Conservation (phyloP, 2,797 vertebrate species). For the Buceros bicornis region DNA sequence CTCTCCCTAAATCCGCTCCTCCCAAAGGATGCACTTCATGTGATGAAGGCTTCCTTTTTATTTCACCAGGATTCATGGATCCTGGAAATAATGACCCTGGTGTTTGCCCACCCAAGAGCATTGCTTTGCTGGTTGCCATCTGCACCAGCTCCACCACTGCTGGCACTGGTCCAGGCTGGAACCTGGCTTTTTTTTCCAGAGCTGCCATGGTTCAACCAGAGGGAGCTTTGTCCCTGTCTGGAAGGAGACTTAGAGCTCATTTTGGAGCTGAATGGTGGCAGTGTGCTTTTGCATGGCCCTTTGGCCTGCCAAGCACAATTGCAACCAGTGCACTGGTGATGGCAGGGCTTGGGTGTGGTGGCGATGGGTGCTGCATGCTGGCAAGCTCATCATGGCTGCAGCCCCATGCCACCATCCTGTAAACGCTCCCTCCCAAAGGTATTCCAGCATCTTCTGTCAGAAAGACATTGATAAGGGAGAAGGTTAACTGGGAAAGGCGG, state of each 20-base stretch:
- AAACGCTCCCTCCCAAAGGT: background rate
- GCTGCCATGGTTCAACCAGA: slow-evolving; percentile 13
- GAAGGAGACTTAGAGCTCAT: slow-evolving; percentile 56
- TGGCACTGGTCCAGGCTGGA: background rate
- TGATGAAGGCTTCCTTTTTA: background rate
- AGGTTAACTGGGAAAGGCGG: background rate
- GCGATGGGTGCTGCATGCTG: background rate
- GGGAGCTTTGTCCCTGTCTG: slow-evolving; percentile 61
- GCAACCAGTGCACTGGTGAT: slow-evolving; percentile 1
- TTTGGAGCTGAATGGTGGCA: slow-evolving; percentile 68
- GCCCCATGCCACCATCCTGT: background rate
- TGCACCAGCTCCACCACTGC: background rate
- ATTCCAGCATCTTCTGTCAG: background rate
- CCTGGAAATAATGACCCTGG: background rate
- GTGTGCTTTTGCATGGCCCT: background rate
- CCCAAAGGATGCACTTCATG: background rate
- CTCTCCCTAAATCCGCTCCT: background rate
- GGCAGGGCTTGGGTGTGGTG: background rate
- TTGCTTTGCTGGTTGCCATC: slow-evolving; percentile 4
- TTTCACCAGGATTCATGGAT: background rate
- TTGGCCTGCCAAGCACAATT: slow-evolving; percentile 20
- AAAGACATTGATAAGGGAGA: background rate
- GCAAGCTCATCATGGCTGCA: background rate
- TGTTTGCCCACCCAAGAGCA: background rate
- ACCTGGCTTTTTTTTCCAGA: slow-evolving; percentile 6